Conservation (phyloP, 2,888 invertebrate species). For the Amblyteles armatorius region DNA sequence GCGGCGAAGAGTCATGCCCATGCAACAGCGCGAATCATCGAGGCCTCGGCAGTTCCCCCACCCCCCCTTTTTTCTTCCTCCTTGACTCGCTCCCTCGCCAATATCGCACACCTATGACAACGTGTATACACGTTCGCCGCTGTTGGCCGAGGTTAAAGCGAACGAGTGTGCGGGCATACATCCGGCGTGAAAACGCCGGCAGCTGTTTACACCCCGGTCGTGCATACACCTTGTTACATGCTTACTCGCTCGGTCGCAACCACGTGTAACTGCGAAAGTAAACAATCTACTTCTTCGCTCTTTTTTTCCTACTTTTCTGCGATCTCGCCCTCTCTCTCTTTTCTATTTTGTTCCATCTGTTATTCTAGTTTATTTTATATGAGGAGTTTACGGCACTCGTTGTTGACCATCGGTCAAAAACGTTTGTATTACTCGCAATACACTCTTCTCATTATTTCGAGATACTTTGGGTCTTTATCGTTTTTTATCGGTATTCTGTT, state of each 20-base stretch:
- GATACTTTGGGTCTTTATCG: too few species aligned
- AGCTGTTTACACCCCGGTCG: conserved; percentile 57
- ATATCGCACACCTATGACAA: conserved; percentile 14
- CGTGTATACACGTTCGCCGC: neutral
- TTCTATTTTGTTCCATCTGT: too few species aligned
- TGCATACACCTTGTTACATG: neutral
- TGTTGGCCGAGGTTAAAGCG: conserved; percentile 43
- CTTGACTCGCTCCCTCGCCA: neutral
- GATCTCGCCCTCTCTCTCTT: neutral
- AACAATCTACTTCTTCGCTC: conserved; percentile 15
- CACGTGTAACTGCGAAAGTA: conserved; percentile 34
- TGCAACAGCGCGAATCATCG: conserved; percentile 3
- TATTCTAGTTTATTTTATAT: too few species aligned
- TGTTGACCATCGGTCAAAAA: too few species aligned
- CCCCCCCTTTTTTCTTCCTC: neutral
- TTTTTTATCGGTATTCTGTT: too few species aligned
- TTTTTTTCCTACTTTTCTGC: conserved; percentile 2
- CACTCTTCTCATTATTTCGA: too few species aligned
- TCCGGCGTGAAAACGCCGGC: conserved; percentile 54
- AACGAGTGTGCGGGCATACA: conserved; percentile 2
- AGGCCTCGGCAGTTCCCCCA: conserved; percentile 2
- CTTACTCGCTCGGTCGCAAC: conserved; percentile 15
- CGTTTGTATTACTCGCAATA: too few species aligned
- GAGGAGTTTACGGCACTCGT: too few species aligned
- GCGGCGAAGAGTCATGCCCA: neutral